These are phyloP conservation scores for Rhodophaea formosa DNA, from an alignment of 2,888 invertebrate genomes.

Conservation along the genomic window DNA sequence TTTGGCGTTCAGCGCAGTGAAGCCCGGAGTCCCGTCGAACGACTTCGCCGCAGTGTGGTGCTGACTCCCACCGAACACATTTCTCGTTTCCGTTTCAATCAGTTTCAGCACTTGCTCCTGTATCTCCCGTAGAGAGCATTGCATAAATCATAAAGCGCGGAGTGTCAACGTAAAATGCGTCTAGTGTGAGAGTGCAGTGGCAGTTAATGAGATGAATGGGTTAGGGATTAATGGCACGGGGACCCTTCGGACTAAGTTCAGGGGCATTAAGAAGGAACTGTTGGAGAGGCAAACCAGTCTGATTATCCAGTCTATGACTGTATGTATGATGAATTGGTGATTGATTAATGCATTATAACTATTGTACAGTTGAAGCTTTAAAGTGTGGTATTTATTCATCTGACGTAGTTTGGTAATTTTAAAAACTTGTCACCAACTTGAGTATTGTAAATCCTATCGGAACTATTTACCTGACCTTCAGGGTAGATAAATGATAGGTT, in stretches of 20 bases:
- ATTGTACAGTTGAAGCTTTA: too few species aligned
- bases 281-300: constrained; percentile 87
- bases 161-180: constrained; percentile 21
- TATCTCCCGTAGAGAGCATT: constrained; percentile 18
- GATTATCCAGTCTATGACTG: constrained; percentile 90
- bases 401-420: too few species aligned
- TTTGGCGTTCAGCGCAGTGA: constrained; percentile 71
- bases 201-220: constrained; percentile 25
- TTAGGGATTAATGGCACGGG: constrained; percentile 77
- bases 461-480: too few species aligned
- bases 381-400: too few species aligned
- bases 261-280: constrained; percentile 89
- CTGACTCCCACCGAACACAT: constrained; percentile 61
- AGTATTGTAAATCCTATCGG: too few species aligned
- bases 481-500: too few species aligned
- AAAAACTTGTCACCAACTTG: too few species aligned
- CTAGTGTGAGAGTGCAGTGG: constrained; percentile 40
- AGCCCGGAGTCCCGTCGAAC: constrained; percentile 66
- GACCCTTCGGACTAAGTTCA: constrained; percentile 84
- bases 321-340: constrained; percentile 74
- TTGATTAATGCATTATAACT: not conserved
- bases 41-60: constrained; percentile 63
- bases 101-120: constrained; percentile 21
- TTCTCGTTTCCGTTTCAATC: constrained; percentile 41
- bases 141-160: constrained; percentile 4